Evolutionary conservation across 1,140 invertebrate species (phyloP), one percentile per base, ranked within the genome.

Genomic region (Bradynema listronoti): DNA sequence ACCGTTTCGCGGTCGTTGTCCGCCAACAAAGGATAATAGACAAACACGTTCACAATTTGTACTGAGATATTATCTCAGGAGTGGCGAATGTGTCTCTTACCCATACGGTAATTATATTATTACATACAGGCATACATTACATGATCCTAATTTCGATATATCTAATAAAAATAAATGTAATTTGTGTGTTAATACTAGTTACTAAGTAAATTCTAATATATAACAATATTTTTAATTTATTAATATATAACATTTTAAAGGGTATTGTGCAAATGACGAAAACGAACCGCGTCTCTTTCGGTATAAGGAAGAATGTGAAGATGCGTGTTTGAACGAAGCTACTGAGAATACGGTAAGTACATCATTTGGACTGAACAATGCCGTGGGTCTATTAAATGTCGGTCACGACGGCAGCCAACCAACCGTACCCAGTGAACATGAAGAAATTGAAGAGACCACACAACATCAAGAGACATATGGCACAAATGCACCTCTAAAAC

Each of bases 281-380:
- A 64, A 58, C 36, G 74, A 77, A 43, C 74, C 74, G 2, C 58
- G 67, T 49, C 56, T 77, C n/a, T 77, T 67, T 61, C 73, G 73
- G 3, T 77, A 78, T 59, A 77, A 77, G 51, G 76, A 78, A 42
- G 74, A 78, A 49, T 77, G 74, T 52, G 76, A 78, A 53, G 73
- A 78, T 42, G 58, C 73, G 22, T 77, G 74, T 55, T 50, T 63
- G 24, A 53, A 50, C 45, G 27, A 3, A 4, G 29, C 47, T 2
- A n/a, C 16, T 4, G 34, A 19, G 3, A n/a, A n/a, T n/a, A n/a
- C n/a, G n/a, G n/a, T n/a, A n/a, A n/a, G n/a, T n/a, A n/a, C n/a
- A n/a, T n/a, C n/a, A n/a, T n/a, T n/a, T n/a, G n/a, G n/a, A n/a
- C n/a, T n/a, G n/a, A 19, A 29, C 33, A 36, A 30, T 25, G n/a